Conservation (phyloP, 2,797 vertebrate species). For the Phalloptychus januarius region DNA sequence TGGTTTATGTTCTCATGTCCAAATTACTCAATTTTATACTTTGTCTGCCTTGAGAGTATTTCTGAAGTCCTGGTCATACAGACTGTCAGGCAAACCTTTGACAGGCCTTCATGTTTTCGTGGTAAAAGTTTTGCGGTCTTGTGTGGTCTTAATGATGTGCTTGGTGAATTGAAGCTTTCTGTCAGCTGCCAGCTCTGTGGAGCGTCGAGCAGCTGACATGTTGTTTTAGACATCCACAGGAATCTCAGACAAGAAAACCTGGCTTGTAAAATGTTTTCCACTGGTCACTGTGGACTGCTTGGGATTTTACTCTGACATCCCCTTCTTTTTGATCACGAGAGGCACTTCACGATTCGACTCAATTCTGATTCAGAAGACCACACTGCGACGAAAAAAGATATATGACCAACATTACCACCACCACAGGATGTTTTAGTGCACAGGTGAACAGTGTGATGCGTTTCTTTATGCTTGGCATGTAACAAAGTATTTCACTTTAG, state of each 20-base stretch:
- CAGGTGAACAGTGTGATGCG: background rate
- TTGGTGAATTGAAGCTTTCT: background rate
- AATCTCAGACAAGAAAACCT: background rate
- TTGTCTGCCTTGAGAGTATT: background rate
- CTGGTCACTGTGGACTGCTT: background rate
- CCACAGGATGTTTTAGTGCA: background rate
- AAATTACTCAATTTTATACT: background rate
- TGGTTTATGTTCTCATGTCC: background rate
- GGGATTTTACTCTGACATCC: background rate
- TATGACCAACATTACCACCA: background rate
- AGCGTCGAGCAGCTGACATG: background rate
- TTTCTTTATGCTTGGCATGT: background rate
- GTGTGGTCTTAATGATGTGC: conserved; percentile 1
- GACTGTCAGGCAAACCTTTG: background rate
- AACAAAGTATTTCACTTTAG: background rate
- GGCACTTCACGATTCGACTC: background rate
- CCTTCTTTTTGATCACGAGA: background rate
- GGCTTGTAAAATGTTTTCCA: background rate
- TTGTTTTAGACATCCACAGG: background rate
- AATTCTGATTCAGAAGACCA: background rate
- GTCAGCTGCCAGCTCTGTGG: background rate
- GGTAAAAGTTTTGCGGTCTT: background rate
- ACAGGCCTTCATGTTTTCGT: background rate
- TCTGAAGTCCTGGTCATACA: background rate
- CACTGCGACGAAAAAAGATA: background rate